phyloP scores from a whole-genome alignment of 2,888 invertebrate genomes.

The Sepioteuthis lessoniana region DNA sequence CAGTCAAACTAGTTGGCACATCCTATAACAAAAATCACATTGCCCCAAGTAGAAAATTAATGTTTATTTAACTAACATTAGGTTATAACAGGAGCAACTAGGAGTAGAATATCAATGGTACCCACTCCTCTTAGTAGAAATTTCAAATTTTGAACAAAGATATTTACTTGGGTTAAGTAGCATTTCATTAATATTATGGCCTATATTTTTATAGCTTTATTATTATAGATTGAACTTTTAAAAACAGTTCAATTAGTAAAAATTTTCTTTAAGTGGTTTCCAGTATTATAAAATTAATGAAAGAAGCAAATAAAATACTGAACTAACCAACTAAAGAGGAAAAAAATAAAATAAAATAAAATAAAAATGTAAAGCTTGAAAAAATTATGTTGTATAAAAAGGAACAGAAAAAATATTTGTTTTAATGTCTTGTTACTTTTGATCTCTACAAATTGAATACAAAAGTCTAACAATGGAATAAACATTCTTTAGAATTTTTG shows the following conservation, averaged over 20 bases:
- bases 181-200: too few relatives aligned
- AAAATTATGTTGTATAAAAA: too few relatives aligned
- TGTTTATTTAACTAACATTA: not conserved
- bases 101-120: not conserved
- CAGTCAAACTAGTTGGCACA: slow-evolving; percentile 4
- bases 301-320: too few relatives aligned
- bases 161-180: not conserved
- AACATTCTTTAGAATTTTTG: too few relatives aligned
- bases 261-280: not conserved
- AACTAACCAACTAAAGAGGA: too few relatives aligned
- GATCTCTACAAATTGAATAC: too few relatives aligned
- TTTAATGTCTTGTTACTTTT: too few relatives aligned
- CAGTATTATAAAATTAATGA: not conserved
- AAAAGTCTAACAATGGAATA: too few relatives aligned
- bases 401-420: too few relatives aligned
- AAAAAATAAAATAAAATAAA: too few relatives aligned
- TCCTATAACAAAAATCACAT: not conserved
- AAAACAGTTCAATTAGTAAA: not conserved
- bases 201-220: too few relatives aligned
- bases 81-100: too few relatives aligned
- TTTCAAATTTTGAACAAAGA: not conserved
- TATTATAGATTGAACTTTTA: not conserved
- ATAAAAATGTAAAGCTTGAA: not conserved
- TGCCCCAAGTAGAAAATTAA: not conserved
- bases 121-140: not conserved